Conservation (phyloP, 2,113 vertebrate genomes). For the Clarias gariepinus region DNA sequence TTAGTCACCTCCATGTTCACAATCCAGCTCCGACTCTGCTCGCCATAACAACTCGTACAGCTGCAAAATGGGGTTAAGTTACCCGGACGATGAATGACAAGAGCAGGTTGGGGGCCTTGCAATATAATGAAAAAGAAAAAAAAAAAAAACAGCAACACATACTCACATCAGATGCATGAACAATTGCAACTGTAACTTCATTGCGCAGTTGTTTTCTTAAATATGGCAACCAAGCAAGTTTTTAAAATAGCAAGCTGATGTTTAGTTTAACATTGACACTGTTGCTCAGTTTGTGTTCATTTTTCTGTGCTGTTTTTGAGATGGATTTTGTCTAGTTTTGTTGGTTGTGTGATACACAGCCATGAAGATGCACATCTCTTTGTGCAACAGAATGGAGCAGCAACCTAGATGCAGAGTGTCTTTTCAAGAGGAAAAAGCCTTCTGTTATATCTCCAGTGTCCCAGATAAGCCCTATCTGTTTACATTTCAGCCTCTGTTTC, state of each 20-base stretch:
- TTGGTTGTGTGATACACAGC: constrained; percentile 40
- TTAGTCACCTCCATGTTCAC: constrained; percentile 45
- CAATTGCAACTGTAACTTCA: background rate
- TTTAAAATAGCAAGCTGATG: background rate
- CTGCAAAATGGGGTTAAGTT: constrained; percentile 70
- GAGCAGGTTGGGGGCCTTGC: constrained; percentile 68
- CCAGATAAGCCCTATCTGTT: constrained; percentile 68
- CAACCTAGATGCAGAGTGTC: constrained; percentile 34
- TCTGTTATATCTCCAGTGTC: constrained; percentile 54
- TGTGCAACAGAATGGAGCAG: background rate
- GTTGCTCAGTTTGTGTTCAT: background rate
- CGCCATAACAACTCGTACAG: constrained; percentile 66
- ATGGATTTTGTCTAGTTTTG: constrained; percentile 4
- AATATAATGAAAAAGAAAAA: constrained; percentile 44
- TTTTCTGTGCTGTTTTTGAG: constrained; percentile 13
- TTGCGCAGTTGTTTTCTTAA: constrained; percentile 18
- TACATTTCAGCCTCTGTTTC: constrained; percentile 52
- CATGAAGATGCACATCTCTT: constrained; percentile 36
- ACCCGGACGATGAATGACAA: constrained; percentile 74
- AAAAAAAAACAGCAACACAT: constrained; percentile 52
- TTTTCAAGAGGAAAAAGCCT: constrained; percentile 50
- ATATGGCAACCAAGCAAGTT: background rate
- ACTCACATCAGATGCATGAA: constrained; percentile 31
- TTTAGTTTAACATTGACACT: background rate
- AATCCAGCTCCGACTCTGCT: constrained; percentile 57